Base-by-base conservation (phyloP, 1,140 invertebrate species). In the Pomacea maculata region DNA sequence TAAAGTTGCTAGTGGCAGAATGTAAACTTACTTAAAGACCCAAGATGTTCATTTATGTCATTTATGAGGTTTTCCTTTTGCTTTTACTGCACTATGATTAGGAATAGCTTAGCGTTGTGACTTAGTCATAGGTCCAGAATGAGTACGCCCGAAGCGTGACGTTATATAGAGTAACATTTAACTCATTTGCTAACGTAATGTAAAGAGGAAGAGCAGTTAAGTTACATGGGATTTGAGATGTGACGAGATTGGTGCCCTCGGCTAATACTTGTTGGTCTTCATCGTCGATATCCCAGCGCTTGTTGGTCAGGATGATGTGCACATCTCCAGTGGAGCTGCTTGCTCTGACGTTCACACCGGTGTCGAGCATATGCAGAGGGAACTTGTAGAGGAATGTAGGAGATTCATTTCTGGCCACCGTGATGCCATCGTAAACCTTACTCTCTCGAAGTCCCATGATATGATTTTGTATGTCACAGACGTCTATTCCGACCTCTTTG, bases 401-500 rank as follows among this genome's bases (percentile, higher is more conserved):
- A n/a, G 52, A 21, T n/a, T 65, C 29, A 45, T 75, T 29, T 15
- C 29, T 75, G 61, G 80, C 54, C 61, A 80, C 80, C 34, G 57
- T 75, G 74, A 80, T 80, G 29, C 55, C 45, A 25, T 52, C 21
- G 64, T 80, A 65, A 17, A 52, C 65, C 52, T 70, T 52, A 29
- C 80, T 80, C 19, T 61, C 74, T 52, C 75, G 75, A 25, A 84
- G 61, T 5, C 75, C 63, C 21, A 80, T 68, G 0, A 83, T 68
- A 29, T 84, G 80, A 8, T 74, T 67, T 3, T 57, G 15, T n/a
- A 84, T 63, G 25, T 78, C 34, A 64, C 86, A 86, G 0, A 63
- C 77, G 6, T 77, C 71, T 15, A 86, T 78, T 3, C 84, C 86
- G 3, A 86, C 84, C 1, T 74, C 57, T 1, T 19, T n/a, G 34